Evolutionary conservation across 2,797 vertebrate species (phyloP).

Genomic region (Silurus aristotelis): DNA sequence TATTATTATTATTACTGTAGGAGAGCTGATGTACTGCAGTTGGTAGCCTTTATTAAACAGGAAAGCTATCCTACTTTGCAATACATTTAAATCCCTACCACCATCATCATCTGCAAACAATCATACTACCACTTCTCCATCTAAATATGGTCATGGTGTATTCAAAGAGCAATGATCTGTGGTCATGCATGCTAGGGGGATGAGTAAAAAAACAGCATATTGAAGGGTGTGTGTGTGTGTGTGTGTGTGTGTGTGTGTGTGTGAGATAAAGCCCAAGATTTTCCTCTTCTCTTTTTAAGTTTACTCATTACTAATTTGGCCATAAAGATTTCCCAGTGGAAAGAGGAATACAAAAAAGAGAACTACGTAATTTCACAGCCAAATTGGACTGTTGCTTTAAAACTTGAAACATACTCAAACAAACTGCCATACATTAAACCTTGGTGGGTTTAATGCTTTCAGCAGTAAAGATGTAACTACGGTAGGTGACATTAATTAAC

Average conservation of each 20-base stretch:
- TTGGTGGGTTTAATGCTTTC: background rate
- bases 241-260: background rate
- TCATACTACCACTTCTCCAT: conserved; percentile 47
- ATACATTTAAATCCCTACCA: conserved; percentile 7
- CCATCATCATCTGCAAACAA: conserved; percentile 50
- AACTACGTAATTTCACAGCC: conserved; percentile 26
- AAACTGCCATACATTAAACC: background rate
- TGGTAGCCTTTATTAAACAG: background rate
- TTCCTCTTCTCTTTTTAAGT: conserved; percentile 47
- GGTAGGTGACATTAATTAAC: background rate
- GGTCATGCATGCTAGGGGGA: conserved; percentile 62
- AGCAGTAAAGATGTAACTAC: background rate
- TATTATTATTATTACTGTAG: background rate
- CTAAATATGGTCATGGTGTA: conserved; percentile 71
- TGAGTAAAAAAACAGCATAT: conserved; percentile 6
- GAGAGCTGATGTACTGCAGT: conserved; percentile 29
- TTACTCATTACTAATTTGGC: conserved; percentile 52
- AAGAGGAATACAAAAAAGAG: conserved; percentile 47
- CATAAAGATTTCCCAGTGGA: conserved; percentile 56
- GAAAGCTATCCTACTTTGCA: conserved; percentile 16
- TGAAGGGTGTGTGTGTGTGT: conserved; percentile 1
- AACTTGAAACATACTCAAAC: background rate
- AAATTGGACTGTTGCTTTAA: background rate
- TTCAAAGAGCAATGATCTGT: conserved; percentile 59
- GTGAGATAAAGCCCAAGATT: conserved; percentile 66